Percentiles rank a stretch among this genome's conserved stretches.
Conservation (phyloP, 2,113 vertebrate genomes). For the Grus americana region DNA sequence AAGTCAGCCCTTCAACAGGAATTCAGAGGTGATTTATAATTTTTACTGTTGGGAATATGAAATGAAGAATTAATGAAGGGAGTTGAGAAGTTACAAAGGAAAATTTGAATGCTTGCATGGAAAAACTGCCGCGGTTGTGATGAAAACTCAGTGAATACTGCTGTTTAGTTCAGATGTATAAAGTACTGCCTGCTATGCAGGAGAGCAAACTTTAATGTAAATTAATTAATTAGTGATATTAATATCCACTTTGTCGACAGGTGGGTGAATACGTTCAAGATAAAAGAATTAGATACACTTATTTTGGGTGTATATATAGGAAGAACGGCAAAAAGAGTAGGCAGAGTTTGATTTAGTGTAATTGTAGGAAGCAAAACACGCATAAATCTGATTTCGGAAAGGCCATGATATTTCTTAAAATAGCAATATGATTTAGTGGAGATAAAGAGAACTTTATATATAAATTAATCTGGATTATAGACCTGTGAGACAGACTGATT, state of each 20-base stretch:
- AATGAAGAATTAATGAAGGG: neutral
- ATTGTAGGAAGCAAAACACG: neutral
- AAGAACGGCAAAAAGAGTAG: neutral
- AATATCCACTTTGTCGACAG: neutral
- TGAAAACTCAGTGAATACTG: neutral
- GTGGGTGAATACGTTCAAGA: neutral
- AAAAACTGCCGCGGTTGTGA: neutral
- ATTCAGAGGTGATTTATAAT: neutral
- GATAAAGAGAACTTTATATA: neutral
- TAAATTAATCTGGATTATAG: slow-evolving; percentile 27
- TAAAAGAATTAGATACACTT: neutral
- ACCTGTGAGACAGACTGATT: neutral
- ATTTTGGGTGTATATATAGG: neutral
- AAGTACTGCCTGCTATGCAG: neutral
- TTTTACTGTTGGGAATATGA: neutral
- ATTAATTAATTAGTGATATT: neutral
- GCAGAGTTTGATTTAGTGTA: neutral
- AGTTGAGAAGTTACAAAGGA: neutral
- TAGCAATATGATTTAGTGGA: neutral
- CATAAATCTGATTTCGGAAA: neutral
- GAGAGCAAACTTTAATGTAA: neutral
- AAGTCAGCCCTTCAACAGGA: neutral
- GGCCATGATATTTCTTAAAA: neutral
- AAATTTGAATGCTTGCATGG: neutral
- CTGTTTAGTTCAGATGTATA: neutral